phyloP scores from a whole-genome alignment of 23 tunicate genomes.

The Phallusia fumigata region DNA sequence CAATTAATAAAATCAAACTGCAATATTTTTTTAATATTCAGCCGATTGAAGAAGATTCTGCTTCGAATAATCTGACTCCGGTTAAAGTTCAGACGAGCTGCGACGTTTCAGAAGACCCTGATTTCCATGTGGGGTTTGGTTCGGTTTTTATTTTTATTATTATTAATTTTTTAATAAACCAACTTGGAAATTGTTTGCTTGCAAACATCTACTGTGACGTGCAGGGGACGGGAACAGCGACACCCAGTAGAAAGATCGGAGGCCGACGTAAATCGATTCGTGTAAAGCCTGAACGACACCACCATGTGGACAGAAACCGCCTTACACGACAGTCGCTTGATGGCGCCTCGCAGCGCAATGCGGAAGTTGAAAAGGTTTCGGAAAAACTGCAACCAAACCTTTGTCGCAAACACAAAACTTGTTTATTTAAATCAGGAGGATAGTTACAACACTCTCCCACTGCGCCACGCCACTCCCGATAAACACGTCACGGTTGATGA shows the following conservation, averaged over 20 bases:
- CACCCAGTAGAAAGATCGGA: neutral
- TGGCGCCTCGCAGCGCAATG: neutral
- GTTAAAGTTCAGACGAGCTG: neutral
- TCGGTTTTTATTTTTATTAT: no score
- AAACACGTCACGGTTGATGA: slow-evolving; percentile 6
- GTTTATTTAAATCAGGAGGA: neutral
- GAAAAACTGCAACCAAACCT: no score
- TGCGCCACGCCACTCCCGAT: neutral
- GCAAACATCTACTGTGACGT: no score
- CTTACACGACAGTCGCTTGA: neutral
- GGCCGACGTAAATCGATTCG: neutral
- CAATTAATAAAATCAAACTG: no score
- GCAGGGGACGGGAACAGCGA: no score
- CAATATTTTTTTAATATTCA: no score
- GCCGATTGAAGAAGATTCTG: slow-evolving; percentile 1
- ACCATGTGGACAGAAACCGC: neutral
- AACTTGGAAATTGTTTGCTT: no score
- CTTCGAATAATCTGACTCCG: no score
- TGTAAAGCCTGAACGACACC: neutral
- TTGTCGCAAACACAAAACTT: no score
- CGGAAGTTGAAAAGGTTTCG: neutral
- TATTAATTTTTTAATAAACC: no score
- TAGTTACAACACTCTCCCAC: neutral
- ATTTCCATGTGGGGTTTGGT: no score
- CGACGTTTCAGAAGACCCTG: neutral